Evolutionary conservation across 2,113 vertebrate species (phyloP).

Genomic region (Nerophis lumbriciformis): DNA sequence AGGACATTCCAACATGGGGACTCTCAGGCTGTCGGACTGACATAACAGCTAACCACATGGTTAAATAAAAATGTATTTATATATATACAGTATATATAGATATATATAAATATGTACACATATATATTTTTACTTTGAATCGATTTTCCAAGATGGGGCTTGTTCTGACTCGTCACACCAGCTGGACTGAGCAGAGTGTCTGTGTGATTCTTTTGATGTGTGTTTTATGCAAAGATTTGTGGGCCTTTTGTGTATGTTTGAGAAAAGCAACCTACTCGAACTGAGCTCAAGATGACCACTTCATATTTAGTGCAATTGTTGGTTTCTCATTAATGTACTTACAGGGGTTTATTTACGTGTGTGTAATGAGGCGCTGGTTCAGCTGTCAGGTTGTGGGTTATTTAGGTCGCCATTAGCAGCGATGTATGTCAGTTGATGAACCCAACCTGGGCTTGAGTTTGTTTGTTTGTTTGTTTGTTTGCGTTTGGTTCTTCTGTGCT

Average conservation of each 20-base stretch:
- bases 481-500: conserved; percentile 10
- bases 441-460: not conserved
- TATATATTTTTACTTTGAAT: conserved; percentile 37
- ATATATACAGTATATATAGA: conserved; percentile 37
- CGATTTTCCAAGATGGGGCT: conserved; percentile 13
- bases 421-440: conserved; percentile 1
- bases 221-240: conserved; percentile 22
- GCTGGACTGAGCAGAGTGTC: conserved; percentile 56
- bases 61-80: conserved; percentile 34
- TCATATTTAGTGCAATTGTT: conserved; percentile 1
- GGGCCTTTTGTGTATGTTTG: conserved; percentile 3
- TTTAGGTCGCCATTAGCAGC: conserved; percentile 24
- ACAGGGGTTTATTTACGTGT: too few relatives aligned
- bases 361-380: conserved; percentile 4
- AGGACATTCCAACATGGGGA: conserved; percentile 86
- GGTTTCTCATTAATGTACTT: not conserved
- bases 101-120: conserved; percentile 19
- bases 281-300: conserved; percentile 13
- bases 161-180: conserved; percentile 29
- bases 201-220: conserved; percentile 32
- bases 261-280: conserved; percentile 11
- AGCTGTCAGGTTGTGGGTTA: conserved; percentile 2
- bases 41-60: conserved; percentile 34
- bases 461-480: not conserved
- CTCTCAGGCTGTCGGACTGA: conserved; percentile 50